Evolutionary conservation across 35 echinoderm and acorn worm genomes (phyloP).

Genomic region (Stichopus chloronotus): DNA sequence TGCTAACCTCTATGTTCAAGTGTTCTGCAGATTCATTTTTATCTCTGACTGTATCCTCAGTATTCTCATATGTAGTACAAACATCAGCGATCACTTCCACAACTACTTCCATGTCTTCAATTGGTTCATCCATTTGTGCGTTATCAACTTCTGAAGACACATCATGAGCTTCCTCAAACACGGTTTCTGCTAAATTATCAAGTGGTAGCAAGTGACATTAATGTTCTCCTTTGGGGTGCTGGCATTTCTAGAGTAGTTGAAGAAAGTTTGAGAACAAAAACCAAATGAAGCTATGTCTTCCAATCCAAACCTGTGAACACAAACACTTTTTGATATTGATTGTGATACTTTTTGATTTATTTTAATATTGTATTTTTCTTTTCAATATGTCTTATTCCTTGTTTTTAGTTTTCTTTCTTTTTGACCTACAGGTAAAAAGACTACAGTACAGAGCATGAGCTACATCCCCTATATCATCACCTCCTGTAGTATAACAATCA

Average conservation of each 20-base stretch:
- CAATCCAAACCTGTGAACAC: neutral
- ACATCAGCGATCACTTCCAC: neutral
- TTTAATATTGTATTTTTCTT: too few relatives aligned
- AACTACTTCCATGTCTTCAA: neutral
- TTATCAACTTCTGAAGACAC: neutral
- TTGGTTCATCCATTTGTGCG: neutral
- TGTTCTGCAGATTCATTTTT: neutral
- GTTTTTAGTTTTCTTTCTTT: too few relatives aligned
- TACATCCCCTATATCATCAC: too few relatives aligned
- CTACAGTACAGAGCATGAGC: too few relatives aligned
- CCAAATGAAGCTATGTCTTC: neutral
- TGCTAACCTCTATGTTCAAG: neutral
- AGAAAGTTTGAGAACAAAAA: neutral
- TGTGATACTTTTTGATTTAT: too few relatives aligned
- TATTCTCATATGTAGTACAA: neutral
- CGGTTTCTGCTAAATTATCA: constrained; percentile 3
- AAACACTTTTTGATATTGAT: neutral
- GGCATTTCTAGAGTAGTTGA: neutral
- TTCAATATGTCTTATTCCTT: too few relatives aligned
- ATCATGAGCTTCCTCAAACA: constrained; percentile 1
- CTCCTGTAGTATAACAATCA: too few relatives aligned
- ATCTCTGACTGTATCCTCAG: neutral
- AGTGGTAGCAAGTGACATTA: neutral
- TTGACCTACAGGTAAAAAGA: too few relatives aligned
- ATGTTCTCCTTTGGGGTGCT: neutral